Evolutionary conservation across 2,888 invertebrate species (phyloP), one percentile per base, ranked within the genome.

Genomic region (Eristalis tenax): DNA sequence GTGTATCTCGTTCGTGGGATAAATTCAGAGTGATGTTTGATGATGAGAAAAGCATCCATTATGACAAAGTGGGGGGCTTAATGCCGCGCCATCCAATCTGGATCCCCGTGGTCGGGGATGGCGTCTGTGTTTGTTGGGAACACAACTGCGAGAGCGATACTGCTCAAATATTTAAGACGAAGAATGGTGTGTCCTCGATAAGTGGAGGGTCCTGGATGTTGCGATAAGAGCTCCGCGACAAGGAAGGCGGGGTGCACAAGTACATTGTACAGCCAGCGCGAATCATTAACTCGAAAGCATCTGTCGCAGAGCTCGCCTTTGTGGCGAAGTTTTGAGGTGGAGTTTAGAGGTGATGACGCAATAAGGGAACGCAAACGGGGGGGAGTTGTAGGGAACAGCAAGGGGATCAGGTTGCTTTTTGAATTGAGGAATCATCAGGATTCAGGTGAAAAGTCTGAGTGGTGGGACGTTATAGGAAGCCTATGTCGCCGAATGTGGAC

Each of bases 1-100:
- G 18, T 56, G 56, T 75, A 57, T 56, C 23, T 32, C 11, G 26
- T 11, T 35, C 63, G 35, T 5, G 28, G 22, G 38, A 65, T 71
- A 65, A 28, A 65, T 79, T 71, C 71, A 65, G 57, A 79, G 64
- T 40, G 71, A 79, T 70, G 64, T 50, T 50, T 50, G 50, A 50
- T 8, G 50, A 50, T 50, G 50, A 18, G 50, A 50, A 50, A 18
- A 50, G 50, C 43, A 18, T 43, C 43, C 43, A 43, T 43, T 43
- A 43, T 15, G 43, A 15, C 50, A 8, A 50, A 50, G 50, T 50
- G 43, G 4, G 15, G 10, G 40, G 15, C 40, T 15, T 43, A 13
- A 13, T 43, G 15, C 40, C 43, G 43, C 43, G 50, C 50, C 50
- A 18, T 8, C 50, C 18, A 50, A 50, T 50, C 18, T 38, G 38